These are phyloP conservation scores for Lates japonicus DNA, from an alignment of 2,797 vertebrate species.

Conservation along the genomic window DNA sequence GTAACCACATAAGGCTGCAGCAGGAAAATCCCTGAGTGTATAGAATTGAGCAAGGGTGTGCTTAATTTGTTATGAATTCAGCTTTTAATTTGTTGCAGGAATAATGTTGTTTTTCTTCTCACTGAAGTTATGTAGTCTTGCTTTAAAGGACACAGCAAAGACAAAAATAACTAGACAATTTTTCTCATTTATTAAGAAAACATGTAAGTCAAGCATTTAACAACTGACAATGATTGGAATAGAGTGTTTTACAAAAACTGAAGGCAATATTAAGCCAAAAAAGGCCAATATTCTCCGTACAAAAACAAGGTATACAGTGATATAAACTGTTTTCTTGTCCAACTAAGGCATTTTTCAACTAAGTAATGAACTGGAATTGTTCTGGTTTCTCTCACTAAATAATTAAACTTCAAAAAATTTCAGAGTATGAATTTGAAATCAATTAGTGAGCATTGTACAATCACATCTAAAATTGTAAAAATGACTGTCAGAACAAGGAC, in stretches of 20 bases:
- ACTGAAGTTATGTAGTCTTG: neutral
- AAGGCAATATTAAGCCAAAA: slow-evolving; percentile 28
- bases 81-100: neutral
- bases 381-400: neutral
- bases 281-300: slow-evolving; percentile 47
- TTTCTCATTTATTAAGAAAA: slow-evolving; percentile 75
- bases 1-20: neutral
- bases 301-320: slow-evolving; percentile 42
- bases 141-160: neutral
- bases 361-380: neutral
- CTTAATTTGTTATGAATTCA: neutral
- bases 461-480: slow-evolving; percentile 8
- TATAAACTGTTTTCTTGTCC: slow-evolving; percentile 24
- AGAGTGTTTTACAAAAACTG: slow-evolving; percentile 36
- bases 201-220: slow-evolving; percentile 30
- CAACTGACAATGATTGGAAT: slow-evolving; percentile 29
- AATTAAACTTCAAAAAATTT: slow-evolving; percentile 9
- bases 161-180: neutral
- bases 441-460: neutral
- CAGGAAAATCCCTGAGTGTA: neutral
- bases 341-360: slow-evolving; percentile 28
- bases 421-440: slow-evolving; percentile 12
- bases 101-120: neutral
- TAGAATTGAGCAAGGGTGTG: neutral
- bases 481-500: slow-evolving; percentile 2